Conservation (phyloP, 2,797 vertebrate species). For the Esox lucius region DNA sequence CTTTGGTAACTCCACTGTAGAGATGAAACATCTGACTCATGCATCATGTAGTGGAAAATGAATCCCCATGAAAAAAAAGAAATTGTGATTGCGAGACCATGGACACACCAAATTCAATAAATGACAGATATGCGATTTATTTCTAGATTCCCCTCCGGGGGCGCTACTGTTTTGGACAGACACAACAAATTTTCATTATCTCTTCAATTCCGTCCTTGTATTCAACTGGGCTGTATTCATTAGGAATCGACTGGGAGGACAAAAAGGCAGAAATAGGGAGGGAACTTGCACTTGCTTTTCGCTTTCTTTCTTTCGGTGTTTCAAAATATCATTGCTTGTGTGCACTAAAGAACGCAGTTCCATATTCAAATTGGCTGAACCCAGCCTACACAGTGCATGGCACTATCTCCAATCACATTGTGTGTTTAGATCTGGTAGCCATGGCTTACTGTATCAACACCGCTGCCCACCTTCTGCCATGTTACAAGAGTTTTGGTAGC, state of each 20-base stretch:
- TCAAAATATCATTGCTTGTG: background rate
- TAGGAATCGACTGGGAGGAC: background rate
- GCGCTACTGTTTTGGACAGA: background rate
- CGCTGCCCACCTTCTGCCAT: background rate
- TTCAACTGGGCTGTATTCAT: background rate
- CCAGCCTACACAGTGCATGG: background rate
- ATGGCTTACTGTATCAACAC: background rate
- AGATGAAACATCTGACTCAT: background rate
- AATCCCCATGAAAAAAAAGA: background rate
- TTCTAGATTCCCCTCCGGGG: background rate
- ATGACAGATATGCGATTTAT: background rate
- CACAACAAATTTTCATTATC: background rate
- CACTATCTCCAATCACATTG: background rate
- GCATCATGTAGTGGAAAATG: background rate
- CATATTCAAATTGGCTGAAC: background rate
- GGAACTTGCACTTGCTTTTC: too few relatives aligned
- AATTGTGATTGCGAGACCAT: background rate
- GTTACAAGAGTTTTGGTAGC: background rate
- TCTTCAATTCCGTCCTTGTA: background rate
- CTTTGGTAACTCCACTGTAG: slow-evolving; percentile 21
- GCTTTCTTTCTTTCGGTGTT: background rate
- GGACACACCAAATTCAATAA: background rate
- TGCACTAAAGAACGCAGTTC: background rate
- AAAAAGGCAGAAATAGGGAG: background rate
- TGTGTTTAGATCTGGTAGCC: background rate